Conservation (phyloP, 2,888 invertebrate genomes). For the Eledona agricola region DNA sequence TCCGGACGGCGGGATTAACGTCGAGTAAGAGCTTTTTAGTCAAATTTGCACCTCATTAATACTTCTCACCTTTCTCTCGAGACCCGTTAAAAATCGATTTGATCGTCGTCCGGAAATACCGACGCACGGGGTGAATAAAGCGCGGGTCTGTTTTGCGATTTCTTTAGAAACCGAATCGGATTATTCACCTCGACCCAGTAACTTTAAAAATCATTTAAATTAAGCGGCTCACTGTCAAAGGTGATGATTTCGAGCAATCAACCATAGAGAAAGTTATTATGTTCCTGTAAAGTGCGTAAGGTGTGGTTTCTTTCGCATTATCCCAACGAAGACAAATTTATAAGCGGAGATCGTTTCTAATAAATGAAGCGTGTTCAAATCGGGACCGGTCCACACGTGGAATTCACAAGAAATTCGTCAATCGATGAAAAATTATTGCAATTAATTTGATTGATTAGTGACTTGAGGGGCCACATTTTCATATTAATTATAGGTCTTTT, state of each 20-base stretch:
- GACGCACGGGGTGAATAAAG: neutral
- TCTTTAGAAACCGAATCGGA: slow-evolving; percentile 9
- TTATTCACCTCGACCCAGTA: no score
- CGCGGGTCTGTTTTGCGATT: slow-evolving; percentile 6
- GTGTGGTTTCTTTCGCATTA: slow-evolving; percentile 7
- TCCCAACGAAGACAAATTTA: slow-evolving; percentile 6
- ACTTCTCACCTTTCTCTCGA: slow-evolving; percentile 12
- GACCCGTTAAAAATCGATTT: slow-evolving; percentile 8
- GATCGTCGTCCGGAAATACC: neutral
- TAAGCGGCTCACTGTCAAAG: neutral
- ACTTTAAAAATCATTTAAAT: no score
- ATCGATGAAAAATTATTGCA: slow-evolving; percentile 15
- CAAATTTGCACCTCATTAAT: slow-evolving; percentile 18
- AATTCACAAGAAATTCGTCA: slow-evolving; percentile 6
- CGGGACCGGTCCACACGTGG: no score
- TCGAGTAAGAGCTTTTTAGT: slow-evolving; percentile 1
- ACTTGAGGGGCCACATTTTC: slow-evolving; percentile 4
- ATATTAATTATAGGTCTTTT: slow-evolving; percentile 13
- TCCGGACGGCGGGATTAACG: no score
- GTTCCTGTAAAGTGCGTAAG: slow-evolving; percentile 7
- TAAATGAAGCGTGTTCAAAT: slow-evolving; percentile 5
- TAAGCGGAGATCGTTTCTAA: slow-evolving; percentile 6
- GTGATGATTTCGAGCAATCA: slow-evolving; percentile 13
- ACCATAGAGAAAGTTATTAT: slow-evolving; percentile 19
- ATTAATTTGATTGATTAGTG: slow-evolving; percentile 20